phyloP scores from a whole-genome alignment of 1,140 invertebrate species.

The Drosophila parvula region DNA sequence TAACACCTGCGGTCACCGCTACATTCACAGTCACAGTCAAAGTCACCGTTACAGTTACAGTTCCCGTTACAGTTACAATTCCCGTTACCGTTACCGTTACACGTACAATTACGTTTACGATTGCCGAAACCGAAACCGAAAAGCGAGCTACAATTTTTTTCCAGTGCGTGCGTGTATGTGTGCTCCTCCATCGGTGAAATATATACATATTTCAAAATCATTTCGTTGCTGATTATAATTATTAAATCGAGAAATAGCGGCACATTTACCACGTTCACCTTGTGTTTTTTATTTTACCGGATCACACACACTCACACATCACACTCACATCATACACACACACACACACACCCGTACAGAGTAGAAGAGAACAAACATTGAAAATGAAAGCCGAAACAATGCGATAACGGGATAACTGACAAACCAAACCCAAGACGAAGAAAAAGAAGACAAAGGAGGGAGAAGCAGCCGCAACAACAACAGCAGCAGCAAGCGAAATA shows the following conservation, averaged over 20 bases:
- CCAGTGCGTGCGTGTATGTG: slow-evolving; percentile 62
- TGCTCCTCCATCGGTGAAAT: slow-evolving; percentile 16
- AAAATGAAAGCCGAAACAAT: slow-evolving; percentile 68
- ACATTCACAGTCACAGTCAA: slow-evolving; percentile 1
- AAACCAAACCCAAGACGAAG: slow-evolving; percentile 38
- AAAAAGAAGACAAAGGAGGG: slow-evolving; percentile 2
- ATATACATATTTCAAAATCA: slow-evolving; percentile 22
- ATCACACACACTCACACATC: slow-evolving; percentile 14
- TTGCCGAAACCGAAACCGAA: slow-evolving; percentile 7
- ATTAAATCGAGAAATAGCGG: slow-evolving; percentile 18
- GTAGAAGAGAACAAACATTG: slow-evolving; percentile 31
- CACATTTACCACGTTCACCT: background rate
- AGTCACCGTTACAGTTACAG: background rate
- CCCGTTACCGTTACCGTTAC: slow-evolving; percentile 22
- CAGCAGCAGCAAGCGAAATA: slow-evolving; percentile 29
- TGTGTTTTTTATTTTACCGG: slow-evolving; percentile 31
- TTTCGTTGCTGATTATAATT: slow-evolving; percentile 12
- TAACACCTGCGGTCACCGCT: slow-evolving; percentile 13
- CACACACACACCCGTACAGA: slow-evolving; percentile 6
- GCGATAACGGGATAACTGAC: slow-evolving; percentile 57
- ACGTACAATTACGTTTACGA: slow-evolving; percentile 22
- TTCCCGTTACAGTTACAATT: slow-evolving; percentile 2
- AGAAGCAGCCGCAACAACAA: slow-evolving; percentile 9
- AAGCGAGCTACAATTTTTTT: slow-evolving; percentile 61
- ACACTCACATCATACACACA: background rate